Evolutionary conservation across 2,113 vertebrate species (phyloP), one percentile per base, ranked within the genome.

Genomic region (Heptranchias perlo): DNA sequence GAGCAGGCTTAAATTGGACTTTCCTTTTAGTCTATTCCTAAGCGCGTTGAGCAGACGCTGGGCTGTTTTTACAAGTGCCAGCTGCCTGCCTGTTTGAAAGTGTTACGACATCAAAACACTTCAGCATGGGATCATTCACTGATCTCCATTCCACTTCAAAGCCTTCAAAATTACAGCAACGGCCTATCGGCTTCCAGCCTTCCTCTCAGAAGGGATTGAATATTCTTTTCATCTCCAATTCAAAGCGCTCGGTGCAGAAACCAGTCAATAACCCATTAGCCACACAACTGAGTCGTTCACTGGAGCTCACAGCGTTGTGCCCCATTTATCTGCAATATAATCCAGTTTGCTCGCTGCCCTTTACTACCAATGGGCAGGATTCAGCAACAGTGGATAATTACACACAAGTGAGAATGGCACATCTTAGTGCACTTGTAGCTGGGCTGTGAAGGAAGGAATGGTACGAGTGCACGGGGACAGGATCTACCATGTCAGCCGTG

Each of bases 31-130:
- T n/a, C n/a, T n/a, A n/a, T n/a, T n/a, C n/a, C n/a, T n/a, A 92
- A n/a, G 54, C 54, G 54, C 5, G 54, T 61, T 3, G 54, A 61
- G 52, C 52, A 58, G 16, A 61, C 28, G 10, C 52, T 35, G 31
- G 58, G 86, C 47, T 47, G 49, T 54, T 54, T 89, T 58, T n/a
- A 61, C 54, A 61, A 52, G 49, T 89, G 86, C 49, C 86, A 89
- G 86, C 86, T 89, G 86, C 86, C 86, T 54, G 86, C 25, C 86
- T 89, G 86, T 89, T 89, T 89, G 86, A 92, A 92, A 92, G 31
- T 35, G 13, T 35, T 58, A 92, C 31, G 54, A 92, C 87, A 92
- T 92, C 87, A 92, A 92, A 61, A 92, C 31, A 92, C n/a, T 61
- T 58, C 87, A 93, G 58, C 58, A 39, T 64, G 58, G 89, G 54